A percentile compares a stretch with the other conserved stretches of the same genome.
Conservation (phyloP, 2,113 vertebrate species). For the Noctilio leporinus region DNA sequence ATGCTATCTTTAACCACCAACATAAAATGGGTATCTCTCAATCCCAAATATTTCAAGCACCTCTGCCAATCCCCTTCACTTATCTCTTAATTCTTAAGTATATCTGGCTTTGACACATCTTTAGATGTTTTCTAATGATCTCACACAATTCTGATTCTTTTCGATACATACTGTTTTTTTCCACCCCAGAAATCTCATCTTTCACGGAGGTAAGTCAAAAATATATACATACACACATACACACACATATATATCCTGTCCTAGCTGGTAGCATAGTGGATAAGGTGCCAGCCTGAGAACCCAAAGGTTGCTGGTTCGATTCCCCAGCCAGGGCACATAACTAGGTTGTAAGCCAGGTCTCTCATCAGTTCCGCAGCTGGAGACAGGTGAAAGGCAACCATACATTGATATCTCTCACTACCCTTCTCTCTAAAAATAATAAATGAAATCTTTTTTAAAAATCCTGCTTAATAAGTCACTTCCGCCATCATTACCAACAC, state of each 20-base stretch:
- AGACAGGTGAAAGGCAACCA: too few relatives aligned
- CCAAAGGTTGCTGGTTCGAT: too few relatives aligned
- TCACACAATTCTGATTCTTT: constrained; percentile 27
- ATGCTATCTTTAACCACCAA: neutral
- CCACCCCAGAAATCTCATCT: neutral
- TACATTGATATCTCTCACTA: too few relatives aligned
- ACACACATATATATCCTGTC: too few relatives aligned
- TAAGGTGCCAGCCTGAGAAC: too few relatives aligned
- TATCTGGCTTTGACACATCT: neutral
- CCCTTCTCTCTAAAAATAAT: too few relatives aligned
- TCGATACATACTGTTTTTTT: neutral
- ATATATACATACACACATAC: too few relatives aligned
- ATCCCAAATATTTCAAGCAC: neutral
- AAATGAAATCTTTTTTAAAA: too few relatives aligned
- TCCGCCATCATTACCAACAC: neutral
- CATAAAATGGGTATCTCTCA: neutral
- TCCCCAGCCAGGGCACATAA: too few relatives aligned
- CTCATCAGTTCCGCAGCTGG: too few relatives aligned
- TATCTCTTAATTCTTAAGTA: neutral
- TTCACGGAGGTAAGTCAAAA: neutral
- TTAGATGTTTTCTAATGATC: neutral
- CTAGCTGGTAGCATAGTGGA: too few relatives aligned
- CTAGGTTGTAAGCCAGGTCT: too few relatives aligned
- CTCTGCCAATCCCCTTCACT: neutral
- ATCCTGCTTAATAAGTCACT: neutral